Conservation (phyloP, 1,140 invertebrate species). For the Trypoxylus dichotomus region DNA sequence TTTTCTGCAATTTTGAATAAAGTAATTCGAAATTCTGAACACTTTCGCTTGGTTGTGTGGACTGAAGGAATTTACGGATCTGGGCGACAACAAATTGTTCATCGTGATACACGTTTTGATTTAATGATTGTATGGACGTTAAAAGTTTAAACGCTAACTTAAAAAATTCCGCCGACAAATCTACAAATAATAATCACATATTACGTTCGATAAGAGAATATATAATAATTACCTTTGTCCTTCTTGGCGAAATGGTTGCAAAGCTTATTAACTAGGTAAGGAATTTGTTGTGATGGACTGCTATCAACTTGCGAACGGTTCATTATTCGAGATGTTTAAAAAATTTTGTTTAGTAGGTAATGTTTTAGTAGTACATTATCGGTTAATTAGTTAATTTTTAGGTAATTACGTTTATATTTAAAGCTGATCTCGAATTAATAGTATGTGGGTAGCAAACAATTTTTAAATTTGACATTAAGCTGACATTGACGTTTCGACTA, state of each 20-base stretch:
- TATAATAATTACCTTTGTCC: slow-evolving; percentile 44
- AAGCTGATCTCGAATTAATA: background rate
- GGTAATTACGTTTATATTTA: background rate
- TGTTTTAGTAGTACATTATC: background rate
- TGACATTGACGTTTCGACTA: background rate
- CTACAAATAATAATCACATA: slow-evolving; percentile 39
- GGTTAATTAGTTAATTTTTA: background rate
- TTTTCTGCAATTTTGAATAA: slow-evolving; percentile 47
- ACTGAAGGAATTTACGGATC: slow-evolving; percentile 42
- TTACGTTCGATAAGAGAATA: background rate
- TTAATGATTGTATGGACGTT: background rate
- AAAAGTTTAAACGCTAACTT: slow-evolving; percentile 45
- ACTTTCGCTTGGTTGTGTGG: slow-evolving; percentile 37
- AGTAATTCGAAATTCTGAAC: slow-evolving; percentile 47
- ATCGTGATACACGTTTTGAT: slow-evolving; percentile 31
- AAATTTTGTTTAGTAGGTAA: background rate
- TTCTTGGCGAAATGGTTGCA: slow-evolving; percentile 48
- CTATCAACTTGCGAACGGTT: background rate
- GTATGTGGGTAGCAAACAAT: background rate
- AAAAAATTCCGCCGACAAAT: slow-evolving; percentile 40
- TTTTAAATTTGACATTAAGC: slow-evolving; percentile 10
- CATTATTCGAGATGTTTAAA: background rate
- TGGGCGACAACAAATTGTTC: slow-evolving; percentile 42
- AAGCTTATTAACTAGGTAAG: slow-evolving; percentile 46
- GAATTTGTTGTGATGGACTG: slow-evolving; percentile 1